Base-by-base conservation (phyloP, 2,113 vertebrate species). In the Calonectris borealis region DNA sequence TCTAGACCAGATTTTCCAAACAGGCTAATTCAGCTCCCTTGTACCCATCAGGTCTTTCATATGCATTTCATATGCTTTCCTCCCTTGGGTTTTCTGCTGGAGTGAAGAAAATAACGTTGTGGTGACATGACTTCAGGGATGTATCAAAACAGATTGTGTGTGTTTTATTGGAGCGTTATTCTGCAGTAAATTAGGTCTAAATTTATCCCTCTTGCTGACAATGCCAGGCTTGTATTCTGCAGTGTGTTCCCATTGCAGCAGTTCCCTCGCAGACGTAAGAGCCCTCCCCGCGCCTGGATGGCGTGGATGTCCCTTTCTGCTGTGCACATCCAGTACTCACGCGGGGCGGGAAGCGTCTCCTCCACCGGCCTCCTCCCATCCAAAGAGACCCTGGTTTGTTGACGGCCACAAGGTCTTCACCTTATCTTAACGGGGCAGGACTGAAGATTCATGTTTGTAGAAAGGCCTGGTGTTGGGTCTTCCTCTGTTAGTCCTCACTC, bases 131-230 rank as follows among this genome's bases (percentile, higher is more conserved):
- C 95, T 97, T 94, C 89, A 83, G 95, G 87, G 93, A 93, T 93
- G 64, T 91, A 96, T 95, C 89, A 95, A 91, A 95, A 94, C 89
- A 96, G 93, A 95, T 85, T 88, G 84, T 70, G 52, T 87, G 64
- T 26, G 3, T 94, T 94, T 96, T 93, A 88, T 58, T 95, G 94
- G 87, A 91, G 86, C 73, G 44, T 91, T 93, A 83, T 64, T 94
- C 89, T 85, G 87, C 78, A 94, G 89, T 83, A 94, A 95, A 96
- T 97, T 91, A 94, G 87, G 68, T 89, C 94, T 96, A 95, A 94
- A 91, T 91, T 91, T 95, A 97, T 94, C 84, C 54, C 32, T 90
- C 66, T 90, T 85, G 71, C 86, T 95, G 86, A 91, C 92, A 83
- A 40, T 93, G 71, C 85, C 49, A 83, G 55, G 51, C 76, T 81